Base-by-base conservation (phyloP, 2,113 vertebrate genomes). In the Dolichallabes microphthalmus region DNA sequence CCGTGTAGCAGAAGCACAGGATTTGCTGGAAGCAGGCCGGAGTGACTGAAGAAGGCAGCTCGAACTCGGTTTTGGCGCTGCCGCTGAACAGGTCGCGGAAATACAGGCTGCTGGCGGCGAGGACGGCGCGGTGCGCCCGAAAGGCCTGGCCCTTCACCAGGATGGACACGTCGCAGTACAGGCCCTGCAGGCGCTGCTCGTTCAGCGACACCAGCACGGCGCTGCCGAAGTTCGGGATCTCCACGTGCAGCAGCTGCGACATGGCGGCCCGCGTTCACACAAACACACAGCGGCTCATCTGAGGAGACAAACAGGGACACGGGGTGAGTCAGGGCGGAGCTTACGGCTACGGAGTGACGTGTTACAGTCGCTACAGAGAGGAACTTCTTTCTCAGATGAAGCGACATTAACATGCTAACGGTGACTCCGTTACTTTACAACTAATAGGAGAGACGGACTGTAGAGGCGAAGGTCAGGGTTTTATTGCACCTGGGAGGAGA, bases 141-240 rank as follows among this genome's bases (percentile, higher is more conserved):
- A 99, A 99, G 88, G 97, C 96, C 91, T 98, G 98, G 83, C 98
- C 98, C 94, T 98, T 99, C 90, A 99, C 98, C 91, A 99, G 93
- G 78, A 99, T 99, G 96, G 97, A 99, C 82, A 99, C 98, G 94
- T 99, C 98, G 61, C 98, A 99, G 95, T 99, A 98, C 25, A 98
- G 97, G 88, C 98, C 98, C 94, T 96, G 95, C 86, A 99, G 95
- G 9, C 98, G 93, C 93, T 99, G 98, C 94, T 98, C 98, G 0
- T 99, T 99, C 19, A 99, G 94, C 91, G 97, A 98, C 93, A 97
- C 97, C 88, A 99, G 93, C 84, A 99, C 98, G 0, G 97, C 98
- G 95, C 95, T 98, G 93, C 98, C 98, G 0, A 99, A 99, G 95
- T 99, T 99, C 82, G 98, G 98, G 92, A 99, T 98, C 94, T 99